Conservation (phyloP, 2,888 invertebrate species). For the Pristionchus japonicus region DNA sequence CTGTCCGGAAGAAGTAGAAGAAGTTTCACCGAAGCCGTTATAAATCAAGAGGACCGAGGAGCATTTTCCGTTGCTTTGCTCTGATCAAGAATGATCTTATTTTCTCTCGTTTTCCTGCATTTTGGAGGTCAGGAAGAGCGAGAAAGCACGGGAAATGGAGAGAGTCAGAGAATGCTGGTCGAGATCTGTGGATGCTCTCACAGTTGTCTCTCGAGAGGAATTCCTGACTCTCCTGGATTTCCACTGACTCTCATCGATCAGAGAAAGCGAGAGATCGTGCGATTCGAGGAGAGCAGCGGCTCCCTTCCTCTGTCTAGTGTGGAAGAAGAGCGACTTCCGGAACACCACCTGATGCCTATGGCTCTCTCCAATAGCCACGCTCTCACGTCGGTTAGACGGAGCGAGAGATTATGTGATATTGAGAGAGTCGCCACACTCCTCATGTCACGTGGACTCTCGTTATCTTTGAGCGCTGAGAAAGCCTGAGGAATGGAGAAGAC, state of each 20-base stretch:
- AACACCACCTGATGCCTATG: not conserved
- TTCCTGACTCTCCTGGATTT: not conserved
- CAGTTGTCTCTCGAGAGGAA: no score
- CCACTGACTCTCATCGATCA: not conserved
- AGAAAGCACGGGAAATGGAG: not conserved
- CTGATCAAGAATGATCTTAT: not conserved
- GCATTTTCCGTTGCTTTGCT: not conserved
- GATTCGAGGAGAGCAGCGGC: not conserved
- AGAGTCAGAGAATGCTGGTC: no score
- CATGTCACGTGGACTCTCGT: not conserved
- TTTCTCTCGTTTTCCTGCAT: not conserved
- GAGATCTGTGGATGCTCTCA: no score
- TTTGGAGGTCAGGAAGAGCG: not conserved
- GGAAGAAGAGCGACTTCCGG: conserved; percentile 21
- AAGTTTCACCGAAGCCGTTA: not conserved
- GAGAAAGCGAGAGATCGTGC: not conserved
- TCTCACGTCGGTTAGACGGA: no score
- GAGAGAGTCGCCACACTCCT: no score
- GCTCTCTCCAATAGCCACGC: no score
- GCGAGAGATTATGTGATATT: no score
- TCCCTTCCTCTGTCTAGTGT: not conserved
- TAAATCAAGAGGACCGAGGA: not conserved
- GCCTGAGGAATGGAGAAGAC: not conserved
- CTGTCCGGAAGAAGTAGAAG: not conserved
- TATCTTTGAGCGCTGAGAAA: not conserved